Evolutionary conservation across 2,888 invertebrate species (phyloP).

Genomic region (Drosophila glabriapex): DNA sequence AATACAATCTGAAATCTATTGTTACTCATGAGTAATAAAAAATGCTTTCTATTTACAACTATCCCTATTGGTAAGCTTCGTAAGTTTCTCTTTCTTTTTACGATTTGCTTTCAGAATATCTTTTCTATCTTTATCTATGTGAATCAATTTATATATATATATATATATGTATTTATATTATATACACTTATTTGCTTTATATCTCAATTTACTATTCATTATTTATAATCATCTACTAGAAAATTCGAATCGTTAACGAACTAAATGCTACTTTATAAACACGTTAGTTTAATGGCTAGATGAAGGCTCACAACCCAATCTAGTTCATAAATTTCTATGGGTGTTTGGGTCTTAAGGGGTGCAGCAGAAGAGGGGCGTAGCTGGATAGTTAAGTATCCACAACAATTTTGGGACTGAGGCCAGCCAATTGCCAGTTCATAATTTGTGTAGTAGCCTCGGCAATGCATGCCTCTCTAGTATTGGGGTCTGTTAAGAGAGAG

Average conservation of each 20-base stretch:
- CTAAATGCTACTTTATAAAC: constrained; percentile 2
- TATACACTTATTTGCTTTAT: not conserved
- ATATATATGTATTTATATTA: not conserved
- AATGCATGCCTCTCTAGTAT: constrained; percentile 27
- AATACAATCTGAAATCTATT: not conserved
- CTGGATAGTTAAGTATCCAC: constrained; percentile 12
- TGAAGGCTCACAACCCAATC: not conserved
- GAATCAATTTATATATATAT: not conserved
- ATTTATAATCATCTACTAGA: not conserved
- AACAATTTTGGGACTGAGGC: constrained; percentile 27
- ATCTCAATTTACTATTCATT: not conserved
- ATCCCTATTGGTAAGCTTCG: not conserved
- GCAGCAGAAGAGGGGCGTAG: not conserved
- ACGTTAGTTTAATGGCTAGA: constrained; percentile 28
- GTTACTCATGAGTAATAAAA: not conserved
- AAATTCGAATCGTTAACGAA: not conserved
- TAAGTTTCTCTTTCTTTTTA: not conserved
- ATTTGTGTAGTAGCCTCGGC: constrained; percentile 51
- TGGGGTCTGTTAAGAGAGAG: not conserved
- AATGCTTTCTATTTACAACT: not conserved
- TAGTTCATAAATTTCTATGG: constrained; percentile 30
- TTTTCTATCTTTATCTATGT: not conserved
- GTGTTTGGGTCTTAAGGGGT: not conserved
- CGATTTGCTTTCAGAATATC: not conserved
- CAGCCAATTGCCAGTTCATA: constrained; percentile 61